These are phyloP conservation scores for Diglossa cyanea DNA, from an alignment of 2,797 vertebrate species.

Conservation along the genomic window DNA sequence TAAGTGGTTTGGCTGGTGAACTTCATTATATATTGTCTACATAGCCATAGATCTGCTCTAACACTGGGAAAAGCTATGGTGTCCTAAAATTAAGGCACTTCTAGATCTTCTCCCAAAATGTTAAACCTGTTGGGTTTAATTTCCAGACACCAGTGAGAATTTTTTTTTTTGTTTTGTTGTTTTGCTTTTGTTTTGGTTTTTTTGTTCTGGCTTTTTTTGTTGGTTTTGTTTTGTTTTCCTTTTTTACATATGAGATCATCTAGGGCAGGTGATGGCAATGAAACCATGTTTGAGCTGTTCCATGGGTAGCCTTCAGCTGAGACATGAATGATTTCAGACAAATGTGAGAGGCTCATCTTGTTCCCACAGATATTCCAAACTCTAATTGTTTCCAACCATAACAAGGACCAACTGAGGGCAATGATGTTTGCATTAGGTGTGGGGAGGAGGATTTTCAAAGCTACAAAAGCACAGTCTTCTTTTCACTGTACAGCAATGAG, in stretches of 20 bases:
- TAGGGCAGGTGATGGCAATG: neutral
- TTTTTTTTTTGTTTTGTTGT: neutral
- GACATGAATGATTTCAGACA: neutral
- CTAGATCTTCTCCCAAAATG: neutral
- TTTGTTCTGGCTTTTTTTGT: fast-evolving
- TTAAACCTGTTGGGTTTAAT: fast-evolving
- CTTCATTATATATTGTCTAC: neutral
- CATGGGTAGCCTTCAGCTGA: neutral
- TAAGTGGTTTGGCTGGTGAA: neutral
- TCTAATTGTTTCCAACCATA: neutral
- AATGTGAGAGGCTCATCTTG: neutral
- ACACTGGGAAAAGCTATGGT: neutral
- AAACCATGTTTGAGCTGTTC: neutral
- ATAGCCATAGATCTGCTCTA: neutral
- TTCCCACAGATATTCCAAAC: neutral
- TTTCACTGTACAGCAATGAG: neutral
- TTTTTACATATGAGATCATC: neutral
- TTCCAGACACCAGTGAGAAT: neutral
- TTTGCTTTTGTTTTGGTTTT: neutral
- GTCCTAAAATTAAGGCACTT: neutral
- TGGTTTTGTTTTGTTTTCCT: neutral
- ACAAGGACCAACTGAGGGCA: neutral
- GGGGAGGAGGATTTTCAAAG: neutral
- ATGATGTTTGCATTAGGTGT: neutral
- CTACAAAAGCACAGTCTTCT: neutral